Percentiles rank a stretch among this genome's conserved stretches.
phyloP scores from a whole-genome alignment of 2,797 vertebrate species.

The Aplochiton taeniatus region DNA sequence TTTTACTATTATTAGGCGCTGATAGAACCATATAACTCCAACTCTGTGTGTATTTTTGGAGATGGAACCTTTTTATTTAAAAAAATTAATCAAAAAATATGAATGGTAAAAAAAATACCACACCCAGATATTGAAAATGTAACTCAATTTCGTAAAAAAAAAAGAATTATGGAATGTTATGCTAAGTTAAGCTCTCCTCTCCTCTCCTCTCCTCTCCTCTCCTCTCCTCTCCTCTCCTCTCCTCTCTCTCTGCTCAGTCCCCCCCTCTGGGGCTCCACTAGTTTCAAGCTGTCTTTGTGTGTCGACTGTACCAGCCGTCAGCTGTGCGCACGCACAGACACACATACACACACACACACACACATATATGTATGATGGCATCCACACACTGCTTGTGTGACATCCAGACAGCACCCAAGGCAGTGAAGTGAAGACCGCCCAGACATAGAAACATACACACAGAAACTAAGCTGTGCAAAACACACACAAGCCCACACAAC shows the following conservation, averaged over 20 bases:
- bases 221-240: constrained; percentile 8
- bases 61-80: too few relatives aligned
- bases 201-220: too few relatives aligned
- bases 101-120: too few relatives aligned
- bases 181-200: too few relatives aligned
- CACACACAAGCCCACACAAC: not conserved
- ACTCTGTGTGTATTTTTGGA: too few relatives aligned
- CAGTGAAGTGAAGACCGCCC: constrained; percentile 33
- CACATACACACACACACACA: constrained; percentile 19
- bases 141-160: too few relatives aligned
- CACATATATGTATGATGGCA: not conserved
- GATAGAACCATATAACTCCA: too few relatives aligned
- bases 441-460: constrained; percentile 2
- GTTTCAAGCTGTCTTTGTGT: constrained; percentile 65
- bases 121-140: too few relatives aligned
- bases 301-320: constrained; percentile 69
- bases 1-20: too few relatives aligned
- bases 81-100: too few relatives aligned
- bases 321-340: constrained; percentile 29
- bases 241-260: not conserved
- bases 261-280: constrained; percentile 39
- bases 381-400: constrained; percentile 49
- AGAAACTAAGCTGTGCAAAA: constrained; percentile 14
- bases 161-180: too few relatives aligned
- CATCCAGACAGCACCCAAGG: constrained; percentile 62